Base-by-base conservation (phyloP, 2,888 invertebrate genomes). In the Atrina japonica region DNA sequence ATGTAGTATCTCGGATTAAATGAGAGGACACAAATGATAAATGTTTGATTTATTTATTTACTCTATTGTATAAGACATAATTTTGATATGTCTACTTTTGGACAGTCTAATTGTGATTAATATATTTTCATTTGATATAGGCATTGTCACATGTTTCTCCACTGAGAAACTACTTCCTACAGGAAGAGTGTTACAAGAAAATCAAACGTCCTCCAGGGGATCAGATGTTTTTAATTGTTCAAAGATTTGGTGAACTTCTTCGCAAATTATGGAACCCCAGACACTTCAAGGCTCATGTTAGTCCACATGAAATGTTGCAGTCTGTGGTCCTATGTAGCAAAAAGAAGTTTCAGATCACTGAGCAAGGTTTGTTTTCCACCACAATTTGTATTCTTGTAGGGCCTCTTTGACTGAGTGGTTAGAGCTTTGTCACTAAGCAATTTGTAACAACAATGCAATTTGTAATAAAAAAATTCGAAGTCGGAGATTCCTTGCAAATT, bases 221-320 rank as follows among this genome's bases (percentile, higher is more conserved):
- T 91, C 97, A 96, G 1, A 94, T 95, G 66, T 96, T 96, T 88
- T 93, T 97, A 30, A 92, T 99, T 55, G 97, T 98, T 0, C 89
- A 90, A 78, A 83, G 95, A 86, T 99, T 98, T 90, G 99, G 99
- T 0, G 99, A 99, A 89, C 92, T 99, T 30, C 94, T 99, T 92
- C 93, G 99, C 21, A 99, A 99, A 90, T 92, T 99, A 83, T 99
- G 99, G 99, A 99, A 99, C 91, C 98, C 99, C 0, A 93, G 97
- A 47, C 99, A 99, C 87, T 99, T 99, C 90, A 99, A 99, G 91
- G 96, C 99, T 0, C 99, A 99, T 88, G 99, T 99, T 0, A 98
- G 98, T 23, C 99, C 99, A 0, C 99, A 99, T 89, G 99, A 99
- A 93, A 99, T 99, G 99, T 92, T 99, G 27, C 99, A 99, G 84